phyloP scores from a whole-genome alignment of 2,888 invertebrate genomes.

The Trimorus sp. region DNA sequence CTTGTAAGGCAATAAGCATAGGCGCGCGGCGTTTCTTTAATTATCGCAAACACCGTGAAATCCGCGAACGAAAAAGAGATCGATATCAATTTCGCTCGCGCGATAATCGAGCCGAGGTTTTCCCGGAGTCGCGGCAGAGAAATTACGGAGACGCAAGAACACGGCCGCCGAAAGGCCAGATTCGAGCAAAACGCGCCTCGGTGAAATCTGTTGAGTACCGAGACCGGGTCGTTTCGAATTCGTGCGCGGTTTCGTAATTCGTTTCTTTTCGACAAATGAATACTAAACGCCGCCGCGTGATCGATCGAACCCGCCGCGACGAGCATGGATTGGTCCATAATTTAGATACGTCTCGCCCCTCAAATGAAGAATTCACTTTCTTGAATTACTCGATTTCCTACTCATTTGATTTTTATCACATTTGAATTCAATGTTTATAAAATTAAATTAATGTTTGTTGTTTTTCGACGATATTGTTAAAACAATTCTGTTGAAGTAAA shows the following conservation, averaged over 20 bases:
- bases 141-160: constrained; percentile 61
- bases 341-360: neutral
- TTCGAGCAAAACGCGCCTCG: constrained; percentile 54
- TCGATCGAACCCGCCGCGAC: neutral
- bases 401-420: too few species aligned
- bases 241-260: constrained; percentile 59
- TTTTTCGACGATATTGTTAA: too few species aligned
- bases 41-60: constrained; percentile 13
- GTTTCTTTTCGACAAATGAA: constrained; percentile 55
- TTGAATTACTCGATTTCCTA: neutral
- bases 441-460: too few species aligned
- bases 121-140: constrained; percentile 48
- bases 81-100: constrained; percentile 21
- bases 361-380: neutral
- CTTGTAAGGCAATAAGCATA: constrained; percentile 9
- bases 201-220: constrained; percentile 68
- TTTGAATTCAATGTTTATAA: too few species aligned
- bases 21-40: constrained; percentile 25
- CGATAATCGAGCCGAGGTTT: constrained; percentile 30
- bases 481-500: too few species aligned
- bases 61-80: constrained; percentile 8
- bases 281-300: constrained; percentile 35
- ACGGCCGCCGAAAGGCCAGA: constrained; percentile 39
- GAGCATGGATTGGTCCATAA: constrained; percentile 15
- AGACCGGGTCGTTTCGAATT: constrained; percentile 59